A percentile compares a stretch with the other conserved stretches of the same genome.
These are phyloP conservation scores for Ridgeia piscesae DNA, from an alignment of 1,140 invertebrate species.

Conservation along the genomic window DNA sequence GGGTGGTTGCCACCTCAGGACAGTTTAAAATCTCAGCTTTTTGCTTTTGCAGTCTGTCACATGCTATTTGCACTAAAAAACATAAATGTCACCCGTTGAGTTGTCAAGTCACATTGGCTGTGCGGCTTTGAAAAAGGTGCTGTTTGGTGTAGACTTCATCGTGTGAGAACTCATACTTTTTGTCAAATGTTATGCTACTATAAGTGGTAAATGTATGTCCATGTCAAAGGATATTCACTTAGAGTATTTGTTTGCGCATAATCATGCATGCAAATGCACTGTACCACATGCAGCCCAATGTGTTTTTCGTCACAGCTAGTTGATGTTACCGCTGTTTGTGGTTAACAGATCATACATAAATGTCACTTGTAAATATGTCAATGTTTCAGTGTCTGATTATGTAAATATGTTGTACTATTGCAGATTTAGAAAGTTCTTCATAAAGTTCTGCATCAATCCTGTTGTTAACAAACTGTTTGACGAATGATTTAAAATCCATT, in stretches of 20 bases:
- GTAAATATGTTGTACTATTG: no score
- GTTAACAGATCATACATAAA: background rate
- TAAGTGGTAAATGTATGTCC: background rate
- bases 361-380: background rate
- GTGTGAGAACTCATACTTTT: background rate
- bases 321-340: background rate
- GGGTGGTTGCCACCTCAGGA: background rate
- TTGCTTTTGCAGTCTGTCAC: background rate
- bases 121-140: background rate
- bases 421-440: no score
- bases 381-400: no score
- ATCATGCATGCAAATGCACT: background rate
- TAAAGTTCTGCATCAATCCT: no score
- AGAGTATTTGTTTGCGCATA: background rate
- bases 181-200: background rate
- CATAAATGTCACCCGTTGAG: background rate
- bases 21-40: background rate
- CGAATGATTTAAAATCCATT: no score
- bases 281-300: background rate
- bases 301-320: background rate
- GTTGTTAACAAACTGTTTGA: no score
- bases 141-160: background rate
- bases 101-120: background rate
- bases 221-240: background rate
- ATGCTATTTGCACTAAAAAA: background rate